Conservation (phyloP, 2,797 vertebrate species). For the Anniella stebbinsi region DNA sequence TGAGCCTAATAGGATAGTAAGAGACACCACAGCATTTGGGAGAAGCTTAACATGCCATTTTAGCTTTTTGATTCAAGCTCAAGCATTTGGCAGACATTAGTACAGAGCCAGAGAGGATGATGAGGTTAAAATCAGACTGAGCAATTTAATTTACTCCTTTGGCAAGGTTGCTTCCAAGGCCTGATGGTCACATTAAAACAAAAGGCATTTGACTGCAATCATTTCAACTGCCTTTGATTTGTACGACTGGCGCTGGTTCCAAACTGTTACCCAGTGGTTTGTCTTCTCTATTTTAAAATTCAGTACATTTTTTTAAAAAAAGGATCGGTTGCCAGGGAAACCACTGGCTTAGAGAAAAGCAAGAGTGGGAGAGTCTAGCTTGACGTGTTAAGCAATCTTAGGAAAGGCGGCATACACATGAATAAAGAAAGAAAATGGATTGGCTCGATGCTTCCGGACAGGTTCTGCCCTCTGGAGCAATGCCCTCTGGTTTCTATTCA, state of each 20-base stretch:
- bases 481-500: no score
- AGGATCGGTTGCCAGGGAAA: slow-evolving; percentile 24
- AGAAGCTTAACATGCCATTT: slow-evolving; percentile 10
- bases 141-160: slow-evolving; percentile 53
- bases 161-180: slow-evolving; percentile 19
- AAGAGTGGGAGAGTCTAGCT: not conserved
- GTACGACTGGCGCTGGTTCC: not conserved
- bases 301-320: slow-evolving; percentile 4
- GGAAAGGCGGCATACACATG: not conserved
- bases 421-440: not conserved
- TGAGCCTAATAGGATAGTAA: slow-evolving; percentile 38
- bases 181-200: slow-evolving; percentile 32
- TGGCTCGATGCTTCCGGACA: not conserved
- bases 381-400: not conserved
- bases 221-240: slow-evolving; percentile 14
- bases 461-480: not conserved
- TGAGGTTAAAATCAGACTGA: slow-evolving; percentile 40
- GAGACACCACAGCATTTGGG: not conserved
- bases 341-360: slow-evolving; percentile 12
- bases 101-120: slow-evolving; percentile 6
- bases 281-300: not conserved
- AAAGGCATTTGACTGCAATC: slow-evolving; percentile 41
- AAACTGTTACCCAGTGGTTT: not conserved
- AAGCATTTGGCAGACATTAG: slow-evolving; percentile 26
- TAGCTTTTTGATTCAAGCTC: slow-evolving; percentile 18